These are phyloP conservation scores for Oplegnathus fasciatus DNA, from an alignment of 2,113 vertebrate species.

Conservation along the genomic window DNA sequence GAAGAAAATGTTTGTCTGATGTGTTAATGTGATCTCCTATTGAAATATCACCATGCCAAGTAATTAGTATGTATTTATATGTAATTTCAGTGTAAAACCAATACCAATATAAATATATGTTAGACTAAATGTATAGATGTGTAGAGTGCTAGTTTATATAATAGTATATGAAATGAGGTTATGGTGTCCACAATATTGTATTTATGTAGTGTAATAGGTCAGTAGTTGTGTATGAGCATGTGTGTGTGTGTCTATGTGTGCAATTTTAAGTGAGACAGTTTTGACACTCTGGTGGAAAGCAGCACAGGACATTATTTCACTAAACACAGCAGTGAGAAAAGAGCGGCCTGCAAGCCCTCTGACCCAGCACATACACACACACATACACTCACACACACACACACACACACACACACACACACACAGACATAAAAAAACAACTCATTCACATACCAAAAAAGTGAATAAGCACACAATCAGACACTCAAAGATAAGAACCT, in stretches of 20 bases:
- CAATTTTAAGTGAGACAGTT: conserved; percentile 4
- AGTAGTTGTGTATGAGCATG: neutral
- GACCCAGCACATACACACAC: conserved; percentile 6
- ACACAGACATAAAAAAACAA: neutral
- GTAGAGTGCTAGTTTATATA: neutral
- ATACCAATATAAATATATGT: neutral
- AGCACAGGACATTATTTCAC: conserved; percentile 52
- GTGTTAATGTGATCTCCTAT: neutral
- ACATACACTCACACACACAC: neutral
- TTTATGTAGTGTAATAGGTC: neutral
- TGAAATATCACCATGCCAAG: neutral
- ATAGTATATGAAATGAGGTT: neutral
- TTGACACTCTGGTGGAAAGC: conserved; percentile 58
- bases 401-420: conserved; percentile 5
- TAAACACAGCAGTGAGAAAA: conserved; percentile 68
- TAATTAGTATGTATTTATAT: too few relatives aligned
- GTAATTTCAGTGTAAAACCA: neutral
- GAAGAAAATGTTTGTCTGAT: neutral
- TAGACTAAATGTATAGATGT: neutral
- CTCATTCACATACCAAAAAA: conserved; percentile 44
- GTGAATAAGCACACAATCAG: conserved; percentile 30
- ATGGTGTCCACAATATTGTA: neutral
- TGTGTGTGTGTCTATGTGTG: neutral
- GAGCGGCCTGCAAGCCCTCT: conserved; percentile 28
- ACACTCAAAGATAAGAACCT: conserved; percentile 51